phyloP scores from a whole-genome alignment of 2,888 invertebrate genomes.

The Drosophila mimetica region DNA sequence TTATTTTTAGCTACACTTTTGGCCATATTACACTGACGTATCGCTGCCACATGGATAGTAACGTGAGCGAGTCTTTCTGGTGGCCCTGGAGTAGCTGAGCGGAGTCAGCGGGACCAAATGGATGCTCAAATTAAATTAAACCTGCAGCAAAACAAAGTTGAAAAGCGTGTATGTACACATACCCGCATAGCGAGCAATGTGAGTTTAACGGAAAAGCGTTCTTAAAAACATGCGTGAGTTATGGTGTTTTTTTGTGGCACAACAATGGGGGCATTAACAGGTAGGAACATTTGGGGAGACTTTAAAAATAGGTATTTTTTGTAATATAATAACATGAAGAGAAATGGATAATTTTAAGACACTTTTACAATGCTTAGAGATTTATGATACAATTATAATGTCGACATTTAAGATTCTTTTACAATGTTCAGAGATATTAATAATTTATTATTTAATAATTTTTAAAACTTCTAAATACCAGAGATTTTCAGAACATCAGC shows the following conservation, averaged over 20 bases:
- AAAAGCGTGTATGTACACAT: conserved; percentile 19
- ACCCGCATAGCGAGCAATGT: conserved; percentile 5
- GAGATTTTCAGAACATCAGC: neutral
- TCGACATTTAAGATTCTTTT: too few relatives aligned
- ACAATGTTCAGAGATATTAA: too few relatives aligned
- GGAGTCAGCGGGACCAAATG: conserved; percentile 16
- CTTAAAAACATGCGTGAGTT: neutral
- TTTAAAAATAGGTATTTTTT: neutral
- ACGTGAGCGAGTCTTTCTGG: conserved; percentile 13
- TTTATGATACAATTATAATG: too few relatives aligned
- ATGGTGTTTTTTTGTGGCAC: neutral
- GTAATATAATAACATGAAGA: too few relatives aligned
- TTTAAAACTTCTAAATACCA: too few relatives aligned
- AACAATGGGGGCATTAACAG: neutral
- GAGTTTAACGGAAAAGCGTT: neutral
- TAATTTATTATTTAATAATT: too few relatives aligned
- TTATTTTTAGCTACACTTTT: neutral
- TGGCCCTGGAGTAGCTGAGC: conserved; percentile 12
- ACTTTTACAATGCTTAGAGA: neutral
- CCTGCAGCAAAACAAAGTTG: conserved; percentile 29
- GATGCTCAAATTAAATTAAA: conserved; percentile 48
- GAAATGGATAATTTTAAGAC: neutral
- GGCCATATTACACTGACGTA: neutral
- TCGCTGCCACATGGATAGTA: conserved; percentile 19
- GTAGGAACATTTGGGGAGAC: neutral